Percentiles rank a stretch among this genome's conserved stretches.
These are phyloP conservation scores for Eospalax fontanierii DNA, from an alignment of 2,797 vertebrate genomes.

Conservation along the genomic window DNA sequence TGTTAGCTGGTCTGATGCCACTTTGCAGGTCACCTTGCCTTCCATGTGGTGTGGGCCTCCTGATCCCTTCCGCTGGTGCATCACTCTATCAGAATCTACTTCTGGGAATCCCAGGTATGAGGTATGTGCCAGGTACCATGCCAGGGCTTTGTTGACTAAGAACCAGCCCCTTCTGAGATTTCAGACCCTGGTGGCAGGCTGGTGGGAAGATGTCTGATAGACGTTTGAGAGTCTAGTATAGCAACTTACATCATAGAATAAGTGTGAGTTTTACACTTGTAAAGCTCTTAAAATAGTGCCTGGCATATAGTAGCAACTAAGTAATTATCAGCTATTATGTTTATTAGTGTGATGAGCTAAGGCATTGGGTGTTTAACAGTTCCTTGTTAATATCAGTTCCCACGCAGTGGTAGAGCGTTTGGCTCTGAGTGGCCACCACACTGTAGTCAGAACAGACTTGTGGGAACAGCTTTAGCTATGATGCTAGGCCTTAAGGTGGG, in stretches of 20 bases:
- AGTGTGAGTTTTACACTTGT: constrained; percentile 47
- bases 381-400: constrained; percentile 54
- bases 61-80: not conserved
- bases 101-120: not conserved
- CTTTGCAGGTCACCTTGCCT: not conserved
- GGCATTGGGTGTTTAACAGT: not conserved
- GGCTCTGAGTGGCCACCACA: not conserved
- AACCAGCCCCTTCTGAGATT: not conserved
- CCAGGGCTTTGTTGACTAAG: not conserved
- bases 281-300: constrained; percentile 59
- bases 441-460: not conserved
- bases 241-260: constrained; percentile 50
- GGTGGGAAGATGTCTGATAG: not conserved
- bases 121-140: not conserved
- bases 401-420: not conserved
- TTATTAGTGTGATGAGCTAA: constrained; percentile 64
- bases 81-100: not conserved
- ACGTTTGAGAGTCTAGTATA: constrained; percentile 41
- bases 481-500: constrained; percentile 17
- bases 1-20: not conserved
- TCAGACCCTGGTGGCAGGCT: not conserved
- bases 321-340: constrained; percentile 67
- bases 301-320: constrained; percentile 45
- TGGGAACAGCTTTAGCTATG: not conserved
- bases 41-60: accelerated